Evolutionary conservation across 2,888 invertebrate genomes (phyloP), one percentile per base, ranked within the genome.

Genomic region (Hipparchia semele): DNA sequence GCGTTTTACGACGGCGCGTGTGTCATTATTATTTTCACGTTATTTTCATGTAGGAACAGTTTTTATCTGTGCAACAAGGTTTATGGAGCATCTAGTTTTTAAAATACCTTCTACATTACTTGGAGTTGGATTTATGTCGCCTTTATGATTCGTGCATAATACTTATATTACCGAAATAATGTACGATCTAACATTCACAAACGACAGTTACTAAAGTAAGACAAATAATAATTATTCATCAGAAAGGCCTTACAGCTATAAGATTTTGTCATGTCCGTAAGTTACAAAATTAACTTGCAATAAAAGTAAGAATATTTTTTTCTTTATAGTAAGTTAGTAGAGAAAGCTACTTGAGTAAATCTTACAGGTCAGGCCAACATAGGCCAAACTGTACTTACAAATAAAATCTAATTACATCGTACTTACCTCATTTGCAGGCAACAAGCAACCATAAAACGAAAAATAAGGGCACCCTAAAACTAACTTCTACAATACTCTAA

Each of bases 41-140:
- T 59, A 59, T 68, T 68, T 68, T 56, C 68, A 68, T 68, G 68
- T 46, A 49, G 59, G 68, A 68, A 68, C 23, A 49, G 23, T 68
- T 68, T 68, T 59, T 59, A 68, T 59, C 59, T 68, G 58, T 68
- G 59, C 68, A 68, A 69, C 51, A 61, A 69, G 69, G 69, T 69
- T 69, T 69, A 51, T 69, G 53, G 69, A 69, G 61, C 69, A 69
- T 53, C 51, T 39, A 39, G 51, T 9, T 61, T 69, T 68, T 58
- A 45, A 65, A 65, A 51, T 65, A 33, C 65, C 23, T 65, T 65
- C 33, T 65, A 33, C 65, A 6, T 33, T 51, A 23, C 13, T 23
- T 10, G 5, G 33, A 65, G 33, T 33, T 53, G 53, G 6, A 10
- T 6, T 2, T 56, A 56, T 7, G n/a, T 7, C 13, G 6, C 56